Evolutionary conservation across 1,140 invertebrate species (phyloP).

Genomic region (Drosophila pachea): DNA sequence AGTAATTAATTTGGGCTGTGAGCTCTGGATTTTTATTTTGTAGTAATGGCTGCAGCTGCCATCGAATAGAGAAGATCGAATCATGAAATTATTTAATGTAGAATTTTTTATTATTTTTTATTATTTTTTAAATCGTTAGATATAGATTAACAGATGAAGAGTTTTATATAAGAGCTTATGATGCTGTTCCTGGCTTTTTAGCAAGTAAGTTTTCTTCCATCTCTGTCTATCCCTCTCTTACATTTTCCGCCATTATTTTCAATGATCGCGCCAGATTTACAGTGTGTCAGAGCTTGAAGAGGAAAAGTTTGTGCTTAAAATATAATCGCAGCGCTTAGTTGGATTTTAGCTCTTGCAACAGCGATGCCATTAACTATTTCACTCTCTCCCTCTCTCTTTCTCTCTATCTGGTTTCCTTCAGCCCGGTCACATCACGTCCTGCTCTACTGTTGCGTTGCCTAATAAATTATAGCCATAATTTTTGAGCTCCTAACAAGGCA

Average conservation of each 20-base stretch:
- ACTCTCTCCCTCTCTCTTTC: not conserved
- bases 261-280: constrained; percentile 60
- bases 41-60: no score
- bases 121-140: no score
- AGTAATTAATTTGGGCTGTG: constrained; percentile 1
- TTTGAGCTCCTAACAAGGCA: constrained; percentile 69
- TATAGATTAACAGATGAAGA: no score
- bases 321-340: constrained; percentile 45
- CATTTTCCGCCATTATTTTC: constrained; percentile 55
- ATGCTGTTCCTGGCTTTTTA: no score
- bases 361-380: constrained; percentile 12
- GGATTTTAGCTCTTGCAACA: constrained; percentile 20
- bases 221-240: no score
- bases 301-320: constrained; percentile 49
- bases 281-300: constrained; percentile 31
- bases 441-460: constrained; percentile 32
- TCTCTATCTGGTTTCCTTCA: constrained; percentile 9
- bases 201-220: no score
- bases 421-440: not conserved
- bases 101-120: no score
- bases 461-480: constrained; percentile 74
- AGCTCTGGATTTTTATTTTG: not conserved
- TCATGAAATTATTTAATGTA: no score
- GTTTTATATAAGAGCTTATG: no score
- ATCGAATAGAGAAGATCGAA: no score